phyloP scores from a whole-genome alignment of 2,797 vertebrate species.

The Ispidina lecontei region DNA sequence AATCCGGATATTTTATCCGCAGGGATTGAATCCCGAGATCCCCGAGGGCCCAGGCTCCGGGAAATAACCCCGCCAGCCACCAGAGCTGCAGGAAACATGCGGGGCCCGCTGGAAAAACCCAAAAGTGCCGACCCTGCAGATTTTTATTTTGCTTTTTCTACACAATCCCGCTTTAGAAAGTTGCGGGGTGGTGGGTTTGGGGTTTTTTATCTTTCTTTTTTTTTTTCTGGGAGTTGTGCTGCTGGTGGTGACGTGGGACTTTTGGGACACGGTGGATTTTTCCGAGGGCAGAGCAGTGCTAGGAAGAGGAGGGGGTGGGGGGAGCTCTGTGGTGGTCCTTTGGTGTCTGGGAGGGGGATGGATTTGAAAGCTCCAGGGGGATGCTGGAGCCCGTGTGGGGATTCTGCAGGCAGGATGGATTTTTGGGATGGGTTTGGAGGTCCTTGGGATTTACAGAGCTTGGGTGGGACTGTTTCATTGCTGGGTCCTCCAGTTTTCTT shows the following conservation, averaged over 20 bases:
- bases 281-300: not conserved
- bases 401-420: not conserved
- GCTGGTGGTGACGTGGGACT: not conserved
- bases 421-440: not conserved
- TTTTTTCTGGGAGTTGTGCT: not conserved
- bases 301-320: fast-evolving
- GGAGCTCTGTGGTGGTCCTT: not conserved
- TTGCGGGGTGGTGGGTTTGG: not conserved
- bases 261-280: not conserved
- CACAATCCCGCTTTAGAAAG: constrained; percentile 15
- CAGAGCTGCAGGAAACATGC: constrained; percentile 22
- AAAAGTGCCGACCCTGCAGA: constrained; percentile 61
- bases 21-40: not conserved
- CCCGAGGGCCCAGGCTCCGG: not conserved
- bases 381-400: not conserved
- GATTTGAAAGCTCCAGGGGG: not conserved
- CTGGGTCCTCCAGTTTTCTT: not conserved
- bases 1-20: no score
- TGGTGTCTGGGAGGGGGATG: not conserved
- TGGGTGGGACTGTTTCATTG: not conserved
- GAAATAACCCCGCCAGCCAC: not conserved
- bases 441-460: not conserved
- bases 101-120: constrained; percentile 12
- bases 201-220: no score
- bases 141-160: constrained; percentile 47